Conservation (phyloP, 2,113 vertebrate species). For the Sinocyclocheilus anophthalmus region DNA sequence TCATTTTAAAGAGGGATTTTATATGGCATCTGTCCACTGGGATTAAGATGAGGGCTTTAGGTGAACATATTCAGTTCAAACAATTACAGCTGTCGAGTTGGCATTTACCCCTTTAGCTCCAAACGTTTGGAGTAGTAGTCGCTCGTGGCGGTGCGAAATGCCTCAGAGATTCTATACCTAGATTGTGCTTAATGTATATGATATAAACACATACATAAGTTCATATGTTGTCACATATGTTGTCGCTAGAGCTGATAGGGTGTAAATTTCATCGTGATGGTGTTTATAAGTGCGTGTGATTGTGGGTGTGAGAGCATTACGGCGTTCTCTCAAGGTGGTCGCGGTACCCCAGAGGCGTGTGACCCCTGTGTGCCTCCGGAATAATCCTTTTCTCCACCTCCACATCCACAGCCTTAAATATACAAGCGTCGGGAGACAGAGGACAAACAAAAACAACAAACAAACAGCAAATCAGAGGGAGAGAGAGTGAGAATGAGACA, state of each 20-base stretch:
- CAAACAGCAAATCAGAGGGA: slow-evolving; percentile 32
- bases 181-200: not conserved
- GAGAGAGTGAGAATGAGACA: slow-evolving; percentile 11
- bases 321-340: slow-evolving; percentile 14
- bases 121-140: not conserved
- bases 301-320: slow-evolving; percentile 10
- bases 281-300: slow-evolving; percentile 16
- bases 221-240: slow-evolving; percentile 31
- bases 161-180: not conserved
- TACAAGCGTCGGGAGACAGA: slow-evolving; percentile 29
- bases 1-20: slow-evolving; percentile 37
- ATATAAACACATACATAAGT: not conserved
- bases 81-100: slow-evolving; percentile 27
- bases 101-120: not conserved
- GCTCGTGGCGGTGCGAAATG: not conserved
- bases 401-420: slow-evolving; percentile 41
- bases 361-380: slow-evolving; percentile 21
- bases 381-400: slow-evolving; percentile 43
- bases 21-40: slow-evolving; percentile 14
- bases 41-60: slow-evolving; percentile 34
- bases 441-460: slow-evolving; percentile 38
- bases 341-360: slow-evolving; percentile 7
- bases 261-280: not conserved
- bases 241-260: slow-evolving; percentile 9
- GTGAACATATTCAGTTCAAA: slow-evolving; percentile 47